Conservation (phyloP, 2,888 invertebrate genomes). For the Mycalesis mineus region DNA sequence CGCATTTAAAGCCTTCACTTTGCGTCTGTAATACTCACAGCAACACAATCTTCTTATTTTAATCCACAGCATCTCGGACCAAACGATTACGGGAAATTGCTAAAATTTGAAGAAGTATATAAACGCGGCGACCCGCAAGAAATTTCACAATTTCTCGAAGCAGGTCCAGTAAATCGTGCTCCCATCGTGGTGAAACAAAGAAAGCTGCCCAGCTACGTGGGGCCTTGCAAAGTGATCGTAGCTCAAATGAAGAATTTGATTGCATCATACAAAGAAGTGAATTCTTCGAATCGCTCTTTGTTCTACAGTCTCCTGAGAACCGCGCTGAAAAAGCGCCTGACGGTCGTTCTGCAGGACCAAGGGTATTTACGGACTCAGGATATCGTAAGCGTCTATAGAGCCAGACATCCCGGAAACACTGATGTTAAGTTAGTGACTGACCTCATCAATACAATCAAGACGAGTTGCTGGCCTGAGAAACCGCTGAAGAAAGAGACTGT, state of each 20-base stretch:
- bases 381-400: conserved; percentile 32
- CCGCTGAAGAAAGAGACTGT: background rate
- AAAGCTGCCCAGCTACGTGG: conserved; percentile 24
- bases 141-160: conserved; percentile 3
- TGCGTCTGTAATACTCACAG: background rate
- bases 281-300: background rate
- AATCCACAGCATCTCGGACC: conserved; percentile 37
- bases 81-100: conserved; percentile 30
- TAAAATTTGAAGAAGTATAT: conserved; percentile 13
- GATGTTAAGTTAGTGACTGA: conserved; percentile 33
- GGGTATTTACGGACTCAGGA: conserved; percentile 18
- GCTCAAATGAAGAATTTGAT: conserved; percentile 21
- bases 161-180: background rate
- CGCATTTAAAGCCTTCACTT: too few relatives aligned
- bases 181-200: background rate
- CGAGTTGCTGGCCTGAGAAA: conserved; percentile 19
- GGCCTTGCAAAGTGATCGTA: conserved; percentile 27
- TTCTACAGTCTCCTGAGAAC: conserved; percentile 21
- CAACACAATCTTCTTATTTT: conserved; percentile 10
- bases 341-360: conserved; percentile 29
- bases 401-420: conserved; percentile 26
- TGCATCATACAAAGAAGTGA: background rate
- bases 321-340: conserved; percentile 32
- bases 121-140: conserved; percentile 6
- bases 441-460: conserved; percentile 27